Evolutionary conservation across 2,888 invertebrate species (phyloP), one percentile per base, ranked within the genome.

Genomic region (Trileptium ribeirensis): DNA sequence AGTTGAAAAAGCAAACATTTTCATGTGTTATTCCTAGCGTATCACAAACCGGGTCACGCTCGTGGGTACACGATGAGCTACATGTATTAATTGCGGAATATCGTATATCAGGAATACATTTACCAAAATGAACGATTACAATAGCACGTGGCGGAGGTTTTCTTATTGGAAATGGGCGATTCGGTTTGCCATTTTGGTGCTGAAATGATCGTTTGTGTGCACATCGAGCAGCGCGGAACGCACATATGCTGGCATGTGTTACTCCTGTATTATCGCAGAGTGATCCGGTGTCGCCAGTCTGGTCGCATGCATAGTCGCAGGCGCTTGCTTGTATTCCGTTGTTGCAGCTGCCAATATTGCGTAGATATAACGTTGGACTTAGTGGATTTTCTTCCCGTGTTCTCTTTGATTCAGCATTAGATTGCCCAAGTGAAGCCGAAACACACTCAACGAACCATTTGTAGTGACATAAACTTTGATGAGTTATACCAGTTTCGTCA

Each of bases 21-120:
- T 36, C 38, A 36, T 75, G 39, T n/a, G 77, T 75, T 39, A n/a
- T 36, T 34, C 77, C 77, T n/a, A 29, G 33, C 2, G 37, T 38
- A n/a, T 39, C 77, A 36, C 77, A 75, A 15, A 75, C 37, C 8
- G 77, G 77, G 29, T 75, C 77, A 36, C n/a, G n/a, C 15, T 75
- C 77, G 8, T 37, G 31, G 8, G 77, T 37, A 36, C 77, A 75
- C n/a, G 36, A 24, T 24, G 37, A n/a, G 3, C 3, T 29, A 36
- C 77, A 75, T 19, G 74, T 36, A n/a, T n/a, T 24, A 51, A 51
- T 51, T 15, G 24, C 51, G 8, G 51, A 51, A 51, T 51, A 51
- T 24, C 24, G 51, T 15, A 51, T 51, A 51, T 51, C 51, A 51
- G 51, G 51, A 15, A 51, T 51, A 51, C 51, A 51, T 15, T 8